A percentile compares a stretch with the other conserved stretches of the same genome.
Conservation (phyloP, 2,888 invertebrate species). For the Machimus atricapillus region DNA sequence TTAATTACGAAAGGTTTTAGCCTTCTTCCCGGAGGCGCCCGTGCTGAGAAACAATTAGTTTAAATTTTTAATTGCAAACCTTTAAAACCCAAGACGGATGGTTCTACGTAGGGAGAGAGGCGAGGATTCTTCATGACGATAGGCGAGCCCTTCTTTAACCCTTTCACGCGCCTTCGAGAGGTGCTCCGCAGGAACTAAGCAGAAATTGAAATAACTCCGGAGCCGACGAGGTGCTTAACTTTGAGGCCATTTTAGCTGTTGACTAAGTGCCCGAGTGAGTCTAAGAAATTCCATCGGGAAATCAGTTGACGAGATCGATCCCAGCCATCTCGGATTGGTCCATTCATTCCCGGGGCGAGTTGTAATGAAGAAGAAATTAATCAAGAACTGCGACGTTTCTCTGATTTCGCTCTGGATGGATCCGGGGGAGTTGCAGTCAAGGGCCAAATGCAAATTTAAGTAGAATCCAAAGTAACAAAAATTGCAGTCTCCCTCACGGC, state of each 20-base stretch:
- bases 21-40: not conserved
- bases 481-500: not conserved
- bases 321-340: not conserved
- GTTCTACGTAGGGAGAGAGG: not conserved
- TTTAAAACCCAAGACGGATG: slow-evolving; percentile 9
- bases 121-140: not conserved
- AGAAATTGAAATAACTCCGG: slow-evolving; percentile 8
- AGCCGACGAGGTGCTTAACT: not conserved
- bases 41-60: slow-evolving; percentile 16
- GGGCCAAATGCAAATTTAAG: not conserved
- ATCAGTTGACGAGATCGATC: slow-evolving; percentile 14
- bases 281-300: slow-evolving; percentile 13
- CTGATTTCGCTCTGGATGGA: not conserved
- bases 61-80: slow-evolving; percentile 26
- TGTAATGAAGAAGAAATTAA: not conserved
- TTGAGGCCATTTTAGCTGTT: slow-evolving; percentile 10
- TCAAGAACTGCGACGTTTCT: not conserved
- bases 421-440: not conserved
- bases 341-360: not conserved
- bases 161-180: not conserved
- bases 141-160: not conserved
- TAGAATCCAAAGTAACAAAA: not conserved
- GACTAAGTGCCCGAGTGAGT: slow-evolving; percentile 13
- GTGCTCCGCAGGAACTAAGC: not conserved
- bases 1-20: slow-evolving; percentile 14